Evolutionary conservation across 2,888 invertebrate genomes (phyloP), one percentile per base, ranked within the genome.

Genomic region (Zonitis immaculata): DNA sequence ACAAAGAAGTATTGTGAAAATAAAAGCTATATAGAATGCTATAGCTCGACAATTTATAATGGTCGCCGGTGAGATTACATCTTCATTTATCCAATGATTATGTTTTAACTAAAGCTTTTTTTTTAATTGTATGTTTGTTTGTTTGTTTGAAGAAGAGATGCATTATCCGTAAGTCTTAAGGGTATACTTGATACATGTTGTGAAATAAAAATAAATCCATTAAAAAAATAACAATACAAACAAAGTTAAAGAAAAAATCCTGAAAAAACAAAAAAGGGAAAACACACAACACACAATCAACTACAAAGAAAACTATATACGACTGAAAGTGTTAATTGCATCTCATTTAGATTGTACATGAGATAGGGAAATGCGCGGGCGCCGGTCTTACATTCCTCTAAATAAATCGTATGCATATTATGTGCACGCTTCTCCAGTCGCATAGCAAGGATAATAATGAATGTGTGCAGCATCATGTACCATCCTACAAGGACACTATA

Each of bases 311-410:
- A 66, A 64, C 60, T n/a, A n/a, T 64, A 54, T 54, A 52, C 57
- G 55, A 61, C 56, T 66, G 64, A 63, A 65, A 64, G 68, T 68
- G 70, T 70, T 70, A 70, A 70, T 69, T 70, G 68, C 66, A 68
- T 70, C 68, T 70, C 68, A 70, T 70, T 70, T 70, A 70, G 70
- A 70, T 70, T 59, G 61, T 60, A 61, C 60, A 60, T 22, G 54
- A 63, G 67, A 70, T 69, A 67, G 57, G 51, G 54, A 58, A 59
- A 57, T 61, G 67, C 65, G 67, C 64, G 66, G 67, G 67, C 68
- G 67, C 67, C 65, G 49, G 59, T 54, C 61, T 61, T 56, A 59
- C 63, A 66, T 67, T 64, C 67, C 66, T 60, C 56, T 47, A 61
- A 66, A 68, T 66, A 67, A 67, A 67, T 66, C 65, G 63, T 60